These are phyloP conservation scores for Automeris io DNA, from an alignment of 2,888 invertebrate genomes.

Conservation along the genomic window DNA sequence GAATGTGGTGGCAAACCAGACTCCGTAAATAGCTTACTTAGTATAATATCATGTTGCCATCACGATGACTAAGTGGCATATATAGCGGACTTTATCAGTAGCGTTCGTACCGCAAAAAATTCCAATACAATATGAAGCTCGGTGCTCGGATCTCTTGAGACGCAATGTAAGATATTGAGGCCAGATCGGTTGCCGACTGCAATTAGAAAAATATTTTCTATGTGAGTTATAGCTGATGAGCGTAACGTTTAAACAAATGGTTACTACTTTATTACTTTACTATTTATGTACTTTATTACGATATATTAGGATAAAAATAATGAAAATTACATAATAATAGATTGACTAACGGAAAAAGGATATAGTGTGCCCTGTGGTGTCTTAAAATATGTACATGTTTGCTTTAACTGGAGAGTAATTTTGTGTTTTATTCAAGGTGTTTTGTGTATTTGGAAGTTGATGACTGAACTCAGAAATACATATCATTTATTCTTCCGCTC, in stretches of 20 bases:
- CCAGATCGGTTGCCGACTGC: neutral
- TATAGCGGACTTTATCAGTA: neutral
- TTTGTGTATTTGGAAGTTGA: neutral
- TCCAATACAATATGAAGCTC: neutral
- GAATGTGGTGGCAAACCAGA: no score
- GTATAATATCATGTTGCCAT: neutral
- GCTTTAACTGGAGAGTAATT: no score
- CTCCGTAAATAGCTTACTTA: no score
- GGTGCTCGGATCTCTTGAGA: conserved; percentile 6
- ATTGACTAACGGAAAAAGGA: no score
- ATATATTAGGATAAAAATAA: no score
- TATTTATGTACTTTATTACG: no score
- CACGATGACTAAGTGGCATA: neutral
- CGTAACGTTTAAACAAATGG: neutral
- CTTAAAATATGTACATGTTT: no score
- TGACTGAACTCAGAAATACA: neutral
- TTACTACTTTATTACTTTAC: no score
- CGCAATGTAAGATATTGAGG: conserved; percentile 2
- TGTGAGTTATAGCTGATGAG: neutral
- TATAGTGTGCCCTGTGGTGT: no score
- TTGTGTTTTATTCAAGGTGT: no score
- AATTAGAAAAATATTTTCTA: neutral
- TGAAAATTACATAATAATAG: no score
- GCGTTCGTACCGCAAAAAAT: neutral
- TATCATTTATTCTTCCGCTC: conserved; percentile 28